Base-by-base conservation (phyloP, 2,888 invertebrate genomes). In the Aspidiotus rigidus region DNA sequence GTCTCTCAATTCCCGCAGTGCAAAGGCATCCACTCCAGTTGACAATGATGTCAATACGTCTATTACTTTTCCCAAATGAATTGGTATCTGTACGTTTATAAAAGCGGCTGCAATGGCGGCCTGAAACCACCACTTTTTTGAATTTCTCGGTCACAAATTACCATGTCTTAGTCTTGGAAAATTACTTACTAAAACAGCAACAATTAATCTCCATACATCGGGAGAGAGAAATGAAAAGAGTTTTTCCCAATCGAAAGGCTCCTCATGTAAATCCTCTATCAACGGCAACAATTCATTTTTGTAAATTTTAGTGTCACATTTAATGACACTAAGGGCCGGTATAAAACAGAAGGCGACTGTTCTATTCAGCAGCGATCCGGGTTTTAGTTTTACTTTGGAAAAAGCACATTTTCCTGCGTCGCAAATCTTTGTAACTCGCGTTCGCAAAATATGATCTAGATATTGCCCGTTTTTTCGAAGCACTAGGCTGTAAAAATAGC, bases 61-160 rank as follows among this genome's bases (percentile, higher is more conserved):
- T 16, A 94, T 88, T 42, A 94, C 81, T 60, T 85, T 85, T 28
- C 94, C 94, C 71, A 95, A 81, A 75, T 89, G 80, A 70, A 88
- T 85, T 0, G 95, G 95, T 74, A 95, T 90, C 80, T 91, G 86
- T 70, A 95, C 90, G 77, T 95, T 96, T 71, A 94, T 81, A 73
- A 90, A 80, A 13, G 95, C 94, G 40, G 93, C 93, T 66, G 87
- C 83, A 70, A 95, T 78, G 6, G 95, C 93, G 71, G 92, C 90
- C 93, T 94, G 72, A 71, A 63, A 72, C 69, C 64, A 66, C 64
- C 16, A 61, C 9, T 59, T 11, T 53, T 66, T 69, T 64, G 57
- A 49, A 13, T 17, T 64, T 17, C 53, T 69, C 39, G 11, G 28
- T n/a, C 9, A 55, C 16, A 13, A 13, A 49, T 15, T 42, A 7